These are phyloP conservation scores for Dione juno DNA, from an alignment of 2,888 invertebrate species.

Conservation along the genomic window DNA sequence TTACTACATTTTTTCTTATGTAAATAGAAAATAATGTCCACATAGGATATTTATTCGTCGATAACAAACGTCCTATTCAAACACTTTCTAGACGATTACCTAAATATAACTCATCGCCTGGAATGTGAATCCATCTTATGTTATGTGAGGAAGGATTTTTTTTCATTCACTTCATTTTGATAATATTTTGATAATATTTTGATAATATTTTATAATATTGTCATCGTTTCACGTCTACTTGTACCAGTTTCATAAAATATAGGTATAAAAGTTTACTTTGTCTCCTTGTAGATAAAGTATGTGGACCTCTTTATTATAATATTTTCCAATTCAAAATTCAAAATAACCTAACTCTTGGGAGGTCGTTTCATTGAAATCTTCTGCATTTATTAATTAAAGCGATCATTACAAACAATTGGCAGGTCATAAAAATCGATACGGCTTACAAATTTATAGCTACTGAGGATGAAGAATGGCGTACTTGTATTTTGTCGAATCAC, in stretches of 20 bases:
- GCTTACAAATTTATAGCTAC: neutral
- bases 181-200: neutral
- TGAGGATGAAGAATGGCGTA: neutral
- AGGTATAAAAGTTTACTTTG: no score
- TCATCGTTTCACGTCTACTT: neutral
- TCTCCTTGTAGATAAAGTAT: no score
- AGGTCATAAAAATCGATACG: conserved; percentile 16
- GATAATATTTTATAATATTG: neutral
- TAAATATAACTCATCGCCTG: conserved; percentile 24
- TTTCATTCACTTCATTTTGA: no score
- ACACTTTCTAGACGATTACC: conserved; percentile 27
- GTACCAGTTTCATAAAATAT: no score
- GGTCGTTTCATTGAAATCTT: conserved; percentile 2
- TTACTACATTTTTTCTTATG: neutral
- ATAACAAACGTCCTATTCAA: conserved; percentile 30
- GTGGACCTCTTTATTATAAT: neutral
- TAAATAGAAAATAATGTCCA: conserved; percentile 3
- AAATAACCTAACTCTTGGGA: neutral
- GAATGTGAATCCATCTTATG: conserved; percentile 35
- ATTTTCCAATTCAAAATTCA: neutral
- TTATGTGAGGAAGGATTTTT: no score
- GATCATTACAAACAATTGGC: conserved; percentile 14
- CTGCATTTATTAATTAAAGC: conserved; percentile 9
- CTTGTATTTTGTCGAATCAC: neutral
- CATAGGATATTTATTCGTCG: conserved; percentile 19